phyloP scores from a whole-genome alignment of 2,113 vertebrate genomes.

The Cricetomys ansorgei region DNA sequence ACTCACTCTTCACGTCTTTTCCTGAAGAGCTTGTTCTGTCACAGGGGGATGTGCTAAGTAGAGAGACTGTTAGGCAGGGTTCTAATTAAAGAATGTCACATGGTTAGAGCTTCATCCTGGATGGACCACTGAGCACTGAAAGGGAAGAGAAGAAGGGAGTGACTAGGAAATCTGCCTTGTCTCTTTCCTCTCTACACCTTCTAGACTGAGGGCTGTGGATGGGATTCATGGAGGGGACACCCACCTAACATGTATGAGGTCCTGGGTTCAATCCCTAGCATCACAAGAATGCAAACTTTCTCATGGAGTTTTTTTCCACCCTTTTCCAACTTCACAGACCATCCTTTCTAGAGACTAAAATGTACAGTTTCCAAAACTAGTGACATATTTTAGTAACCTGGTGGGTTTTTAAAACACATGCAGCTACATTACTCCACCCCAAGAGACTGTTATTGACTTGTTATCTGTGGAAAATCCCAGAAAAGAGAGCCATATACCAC shows the following conservation, averaged over 20 bases:
- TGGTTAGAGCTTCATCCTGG: not conserved
- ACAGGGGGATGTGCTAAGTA: not conserved
- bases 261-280: not conserved
- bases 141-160: not conserved
- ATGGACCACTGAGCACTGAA: not conserved
- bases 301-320: not conserved
- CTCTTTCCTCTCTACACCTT: not conserved
- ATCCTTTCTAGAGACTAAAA: not conserved
- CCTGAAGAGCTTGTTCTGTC: not conserved
- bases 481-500: not conserved
- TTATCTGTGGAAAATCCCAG: not conserved
- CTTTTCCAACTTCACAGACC: constrained; percentile 12
- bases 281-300: not conserved
- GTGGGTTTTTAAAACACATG: not conserved
- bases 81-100: not conserved
- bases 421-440: not conserved
- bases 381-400: not conserved
- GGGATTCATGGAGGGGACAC: not conserved
- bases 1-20: not conserved
- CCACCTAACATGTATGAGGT: not conserved
- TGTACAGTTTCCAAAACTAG: not conserved
- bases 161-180: not conserved
- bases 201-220: not conserved
- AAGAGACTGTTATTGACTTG: not conserved
- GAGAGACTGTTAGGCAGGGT: not conserved